phyloP scores from a whole-genome alignment of 2,888 invertebrate species.

The Lagria hirta region DNA sequence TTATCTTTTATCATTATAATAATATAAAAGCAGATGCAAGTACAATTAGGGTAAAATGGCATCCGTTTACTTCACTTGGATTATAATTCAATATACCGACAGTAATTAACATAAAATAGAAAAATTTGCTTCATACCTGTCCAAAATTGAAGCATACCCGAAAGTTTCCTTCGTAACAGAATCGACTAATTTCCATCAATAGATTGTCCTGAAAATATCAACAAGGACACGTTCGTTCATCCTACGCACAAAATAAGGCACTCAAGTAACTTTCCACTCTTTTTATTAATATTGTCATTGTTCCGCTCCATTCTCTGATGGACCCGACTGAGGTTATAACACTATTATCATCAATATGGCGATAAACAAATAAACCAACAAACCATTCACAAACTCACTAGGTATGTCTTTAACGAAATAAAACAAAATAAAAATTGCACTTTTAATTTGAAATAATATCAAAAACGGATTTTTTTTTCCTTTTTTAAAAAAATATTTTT shows the following conservation, averaged over 20 bases:
- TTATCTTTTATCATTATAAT: too few species aligned
- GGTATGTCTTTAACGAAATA: too few species aligned
- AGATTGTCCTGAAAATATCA: slow-evolving; percentile 27
- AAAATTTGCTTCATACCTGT: slow-evolving; percentile 10
- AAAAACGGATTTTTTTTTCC: too few species aligned
- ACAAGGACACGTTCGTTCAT: slow-evolving; percentile 24
- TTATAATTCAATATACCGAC: too few species aligned
- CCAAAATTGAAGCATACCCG: slow-evolving; percentile 18
- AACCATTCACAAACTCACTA: too few species aligned
- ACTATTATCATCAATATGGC: slow-evolving; percentile 13
- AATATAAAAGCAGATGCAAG: too few species aligned
- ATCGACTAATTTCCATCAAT: slow-evolving; percentile 27
- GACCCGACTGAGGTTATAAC: slow-evolving; percentile 18
- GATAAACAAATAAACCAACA: slow-evolving; percentile 14
- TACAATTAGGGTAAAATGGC: too few species aligned
- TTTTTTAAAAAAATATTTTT: too few species aligned
- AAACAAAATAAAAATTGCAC: too few species aligned
- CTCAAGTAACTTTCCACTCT: slow-evolving; percentile 26
- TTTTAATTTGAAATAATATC: too few species aligned
- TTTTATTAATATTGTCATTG: slow-evolving; percentile 27
- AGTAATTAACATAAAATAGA: slow-evolving; percentile 5
- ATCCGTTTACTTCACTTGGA: too few species aligned
- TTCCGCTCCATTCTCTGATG: slow-evolving; percentile 33
- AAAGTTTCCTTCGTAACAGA: slow-evolving; percentile 10
- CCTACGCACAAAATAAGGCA: slow-evolving; percentile 28